Base-by-base conservation (phyloP, 2,888 invertebrate genomes). In the Napeogenes sylphis region DNA sequence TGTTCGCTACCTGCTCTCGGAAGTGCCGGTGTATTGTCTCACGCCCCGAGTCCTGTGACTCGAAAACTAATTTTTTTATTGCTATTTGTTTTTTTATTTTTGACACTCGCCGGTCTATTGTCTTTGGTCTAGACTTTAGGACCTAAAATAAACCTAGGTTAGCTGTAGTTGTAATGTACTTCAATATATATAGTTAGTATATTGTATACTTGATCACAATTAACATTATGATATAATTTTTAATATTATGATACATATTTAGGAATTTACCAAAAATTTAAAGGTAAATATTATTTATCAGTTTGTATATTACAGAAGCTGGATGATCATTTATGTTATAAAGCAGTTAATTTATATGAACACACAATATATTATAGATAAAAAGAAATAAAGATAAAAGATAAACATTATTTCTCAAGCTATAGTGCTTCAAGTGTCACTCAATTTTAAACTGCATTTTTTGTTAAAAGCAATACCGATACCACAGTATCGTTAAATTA, bases 1-100 rank as follows among this genome's bases (percentile, higher is more conserved):
- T 65, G 78, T 84, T 75, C 81, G 12, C 55, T 87, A 87, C 87
- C 87, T 86, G 87, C 70, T 73, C 76, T 84, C 84, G 88, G 87
- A 88, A 88, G 85, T 85, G 79, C 75, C 72, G 74, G 71, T 55
- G 77, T 83, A 84, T 85, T 87, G 88, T 87, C 87, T 84, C 87
- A 85, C 85, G 84, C 85, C 84, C 80, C 70, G 21, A 21, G 69
- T 62, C 69, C 74, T 60, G 68, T 76, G 76, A 75, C 76, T 73
- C 68, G 78, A 75, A 78, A 75, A 76, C 74, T 75, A 75, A 78
- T 78, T 79, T 74, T 74, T 67, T 68, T 65, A 63, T 64, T 64
- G 58, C 58, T 46, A 64, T 65, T 46, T 68, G 53, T 62, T 55
- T 58, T 53, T 33, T 21, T 21, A 21, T 62, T 66, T 63, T 65